Evolutionary conservation across 2,113 vertebrate species (phyloP).

Genomic region (Nycticebus coucang): DNA sequence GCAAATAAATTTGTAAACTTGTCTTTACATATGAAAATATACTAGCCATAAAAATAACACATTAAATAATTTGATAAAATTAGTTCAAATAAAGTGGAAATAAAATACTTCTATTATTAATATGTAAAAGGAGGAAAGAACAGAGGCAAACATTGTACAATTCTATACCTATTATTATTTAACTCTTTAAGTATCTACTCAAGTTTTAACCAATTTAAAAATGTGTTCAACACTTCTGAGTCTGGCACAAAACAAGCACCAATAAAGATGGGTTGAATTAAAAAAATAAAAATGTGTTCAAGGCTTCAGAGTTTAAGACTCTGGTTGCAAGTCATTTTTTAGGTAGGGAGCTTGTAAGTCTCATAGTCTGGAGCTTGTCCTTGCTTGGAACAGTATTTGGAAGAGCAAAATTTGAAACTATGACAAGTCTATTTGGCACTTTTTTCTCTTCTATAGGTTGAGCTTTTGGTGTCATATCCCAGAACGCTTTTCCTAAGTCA

Average conservation of each 20-base stretch:
- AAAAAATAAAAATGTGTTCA: neutral
- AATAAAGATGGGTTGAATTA: too few relatives aligned
- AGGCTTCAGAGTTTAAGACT: neutral
- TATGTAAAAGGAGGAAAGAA: neutral
- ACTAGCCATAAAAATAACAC: neutral
- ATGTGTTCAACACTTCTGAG: neutral
- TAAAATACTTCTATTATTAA: neutral
- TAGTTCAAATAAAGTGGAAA: constrained; percentile 11
- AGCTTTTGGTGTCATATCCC: constrained; percentile 7
- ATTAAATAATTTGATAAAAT: constrained; percentile 2
- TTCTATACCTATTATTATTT: neutral
- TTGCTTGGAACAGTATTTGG: neutral
- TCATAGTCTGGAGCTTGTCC: neutral
- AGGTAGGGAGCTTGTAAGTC: neutral
- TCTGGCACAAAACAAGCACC: too few relatives aligned
- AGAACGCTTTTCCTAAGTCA: neutral
- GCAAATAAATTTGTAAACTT: neutral
- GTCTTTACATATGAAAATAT: constrained; percentile 17
- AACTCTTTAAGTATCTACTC: neutral
- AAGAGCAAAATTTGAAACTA: neutral
- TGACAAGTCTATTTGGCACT: neutral
- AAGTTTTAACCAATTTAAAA: neutral
- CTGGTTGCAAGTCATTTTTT: neutral
- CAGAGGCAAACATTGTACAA: neutral
- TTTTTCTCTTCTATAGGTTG: constrained; percentile 4